phyloP scores from a whole-genome alignment of 2,888 invertebrate genomes.

The Nymphalis polychloros region DNA sequence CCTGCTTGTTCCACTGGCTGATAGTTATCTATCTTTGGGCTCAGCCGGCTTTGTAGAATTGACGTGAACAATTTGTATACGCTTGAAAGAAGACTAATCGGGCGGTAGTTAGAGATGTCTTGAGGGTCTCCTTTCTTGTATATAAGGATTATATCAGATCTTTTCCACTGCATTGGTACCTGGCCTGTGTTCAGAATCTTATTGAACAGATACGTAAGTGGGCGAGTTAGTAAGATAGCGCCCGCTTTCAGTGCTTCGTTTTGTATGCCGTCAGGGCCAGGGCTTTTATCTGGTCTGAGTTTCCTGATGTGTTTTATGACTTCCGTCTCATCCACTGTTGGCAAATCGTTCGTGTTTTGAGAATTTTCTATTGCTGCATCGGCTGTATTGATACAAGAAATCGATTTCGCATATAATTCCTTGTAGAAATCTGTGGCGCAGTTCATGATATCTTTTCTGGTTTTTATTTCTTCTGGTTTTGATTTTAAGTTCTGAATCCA shows the following conservation, averaged over 20 bases:
- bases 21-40: no score
- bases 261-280: slow-evolving; percentile 3
- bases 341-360: no score
- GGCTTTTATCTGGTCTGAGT: slow-evolving; percentile 10
- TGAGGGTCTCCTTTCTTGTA: slow-evolving; percentile 9
- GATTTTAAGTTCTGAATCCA: slow-evolving; percentile 11
- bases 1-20: slow-evolving; percentile 12
- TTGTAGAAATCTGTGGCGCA: slow-evolving; percentile 15
- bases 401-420: neutral
- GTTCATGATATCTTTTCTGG: slow-evolving; percentile 6
- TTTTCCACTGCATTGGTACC: slow-evolving; percentile 1
- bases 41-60: neutral
- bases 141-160: slow-evolving; percentile 7
- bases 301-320: neutral
- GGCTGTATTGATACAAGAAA: no score
- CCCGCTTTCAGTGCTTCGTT: slow-evolving; percentile 17
- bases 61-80: slow-evolving; percentile 5
- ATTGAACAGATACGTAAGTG: slow-evolving; percentile 2
- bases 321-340: neutral
- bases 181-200: neutral
- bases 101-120: slow-evolving; percentile 10
- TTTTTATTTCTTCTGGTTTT: neutral
- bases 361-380: neutral
- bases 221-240: neutral
- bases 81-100: slow-evolving; percentile 2